These are phyloP conservation scores for Cynopterus sphinx DNA, from an alignment of 2,797 vertebrate genomes.

Conservation along the genomic window DNA sequence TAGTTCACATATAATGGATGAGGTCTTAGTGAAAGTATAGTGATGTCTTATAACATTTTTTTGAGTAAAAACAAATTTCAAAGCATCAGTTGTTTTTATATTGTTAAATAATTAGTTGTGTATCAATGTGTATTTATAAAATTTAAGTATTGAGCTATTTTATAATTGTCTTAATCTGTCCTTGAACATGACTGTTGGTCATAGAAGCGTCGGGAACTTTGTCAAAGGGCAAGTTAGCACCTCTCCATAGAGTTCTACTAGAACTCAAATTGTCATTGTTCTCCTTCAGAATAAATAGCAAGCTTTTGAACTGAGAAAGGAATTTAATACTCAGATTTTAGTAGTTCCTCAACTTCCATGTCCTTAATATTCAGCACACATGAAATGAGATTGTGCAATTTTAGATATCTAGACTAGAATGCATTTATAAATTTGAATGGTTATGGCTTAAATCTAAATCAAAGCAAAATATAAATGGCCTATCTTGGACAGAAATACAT, in stretches of 20 bases:
- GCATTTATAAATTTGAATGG: neutral
- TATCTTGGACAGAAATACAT: neutral
- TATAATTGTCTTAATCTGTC: neutral
- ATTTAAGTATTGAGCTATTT: neutral
- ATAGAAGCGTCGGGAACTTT: neutral
- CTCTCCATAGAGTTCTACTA: neutral
- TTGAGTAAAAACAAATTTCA: neutral
- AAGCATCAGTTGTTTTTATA: neutral
- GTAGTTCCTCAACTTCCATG: neutral
- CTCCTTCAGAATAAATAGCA: neutral
- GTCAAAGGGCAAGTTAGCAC: neutral
- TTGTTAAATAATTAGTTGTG: neutral
- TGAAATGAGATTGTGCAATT: neutral
- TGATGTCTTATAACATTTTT: neutral
- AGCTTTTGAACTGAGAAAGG: neutral
- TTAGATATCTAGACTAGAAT: neutral
- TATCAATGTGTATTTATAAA: neutral
- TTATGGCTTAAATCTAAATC: neutral
- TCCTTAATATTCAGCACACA: neutral
- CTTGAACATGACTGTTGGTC: neutral
- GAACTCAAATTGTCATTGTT: neutral
- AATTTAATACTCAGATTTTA: neutral
- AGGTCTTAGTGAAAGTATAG: neutral
- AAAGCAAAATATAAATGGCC: neutral
- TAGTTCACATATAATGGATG: neutral